Evolutionary conservation across 1,140 invertebrate species (phyloP), one percentile per base, ranked within the genome.

Genomic region (Parapsyche elsis): DNA sequence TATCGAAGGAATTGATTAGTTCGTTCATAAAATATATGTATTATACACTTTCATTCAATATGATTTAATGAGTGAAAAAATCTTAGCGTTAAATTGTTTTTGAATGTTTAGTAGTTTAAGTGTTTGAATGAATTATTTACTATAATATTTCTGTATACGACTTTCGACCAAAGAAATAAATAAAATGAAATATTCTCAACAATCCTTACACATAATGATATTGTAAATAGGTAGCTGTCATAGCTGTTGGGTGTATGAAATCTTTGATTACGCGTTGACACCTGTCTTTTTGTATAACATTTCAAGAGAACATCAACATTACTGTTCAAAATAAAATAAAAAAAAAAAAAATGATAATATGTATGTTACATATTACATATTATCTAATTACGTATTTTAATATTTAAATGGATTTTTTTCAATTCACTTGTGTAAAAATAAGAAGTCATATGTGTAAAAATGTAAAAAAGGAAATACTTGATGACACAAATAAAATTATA

Each of bases 181-280:
- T 23, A 67, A 30, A 67, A 67, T 67, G 26, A 67, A 67, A 67
- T 67, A 26, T 26, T 67, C 64, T 67, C 64, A 67, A 67, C 64
- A 67, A 67, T 10, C 24, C 24, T 67, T 26, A 67, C 24, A 67
- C 24, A 14, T 67, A 67, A 67, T 67, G 24, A 26, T 67, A 67
- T 67, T 67, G 64, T 67, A 67, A 67, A 67, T 67, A 67, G 64
- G 64, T 19, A 24, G 23, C 64, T 67, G 64, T 67, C 64, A 67
- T 67, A 26, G 64, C 24, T 30, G 64, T 67, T 67, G 24, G 24
- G 21, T 67, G 24, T 26, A 14, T 67, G 64, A 67, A 67, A 67
- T 67, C 64, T 23, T 67, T 67, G 64, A 67, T 67, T 67, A 67
- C 64, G 64, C 64, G 64, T 67, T 67, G 64, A 67, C 64, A 67